These are phyloP conservation scores for Athetis lepigone DNA, from an alignment of 2,888 invertebrate species.

Conservation along the genomic window DNA sequence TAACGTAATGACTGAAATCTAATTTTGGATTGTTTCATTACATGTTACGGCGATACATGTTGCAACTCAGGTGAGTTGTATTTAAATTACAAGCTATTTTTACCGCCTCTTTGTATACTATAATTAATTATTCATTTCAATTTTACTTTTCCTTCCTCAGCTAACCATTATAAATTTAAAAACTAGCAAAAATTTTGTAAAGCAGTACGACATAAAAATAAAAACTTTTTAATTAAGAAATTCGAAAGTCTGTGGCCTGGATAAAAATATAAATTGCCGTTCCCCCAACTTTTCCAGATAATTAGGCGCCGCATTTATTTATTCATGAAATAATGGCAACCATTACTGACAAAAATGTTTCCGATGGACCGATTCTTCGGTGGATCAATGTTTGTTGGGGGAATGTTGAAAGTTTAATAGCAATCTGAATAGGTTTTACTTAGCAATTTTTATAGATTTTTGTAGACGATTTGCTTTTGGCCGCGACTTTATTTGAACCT, in stretches of 20 bases:
- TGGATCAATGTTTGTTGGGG: slow-evolving; percentile 64
- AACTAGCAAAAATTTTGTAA: slow-evolving; percentile 16
- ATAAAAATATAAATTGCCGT: slow-evolving; percentile 54
- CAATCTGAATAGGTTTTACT: slow-evolving; percentile 58
- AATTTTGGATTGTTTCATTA: no score
- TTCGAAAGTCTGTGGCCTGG: slow-evolving; percentile 35
- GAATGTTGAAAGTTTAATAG: slow-evolving; percentile 67
- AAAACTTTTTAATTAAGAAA: slow-evolving; percentile 60
- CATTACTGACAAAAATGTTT: slow-evolving; percentile 58
- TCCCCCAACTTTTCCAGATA: slow-evolving; percentile 51
- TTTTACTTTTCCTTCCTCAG: background rate
- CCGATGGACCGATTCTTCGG: slow-evolving; percentile 54
- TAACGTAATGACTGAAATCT: no score
- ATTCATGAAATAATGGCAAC: slow-evolving; percentile 60
- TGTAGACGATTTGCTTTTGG: no score
- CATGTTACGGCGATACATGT: no score
- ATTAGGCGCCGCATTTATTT: slow-evolving; percentile 61
- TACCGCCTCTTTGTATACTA: background rate
- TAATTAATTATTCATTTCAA: background rate
- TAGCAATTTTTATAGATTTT: slow-evolving; percentile 40
- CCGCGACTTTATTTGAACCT: no score
- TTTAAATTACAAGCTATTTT: no score
- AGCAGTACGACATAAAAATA: slow-evolving; percentile 28
- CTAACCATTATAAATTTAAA: slow-evolving; percentile 1
- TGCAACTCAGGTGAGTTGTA: no score